These are phyloP conservation scores for Dipodomys merriami DNA, from an alignment of 2,113 vertebrate genomes.

Conservation along the genomic window DNA sequence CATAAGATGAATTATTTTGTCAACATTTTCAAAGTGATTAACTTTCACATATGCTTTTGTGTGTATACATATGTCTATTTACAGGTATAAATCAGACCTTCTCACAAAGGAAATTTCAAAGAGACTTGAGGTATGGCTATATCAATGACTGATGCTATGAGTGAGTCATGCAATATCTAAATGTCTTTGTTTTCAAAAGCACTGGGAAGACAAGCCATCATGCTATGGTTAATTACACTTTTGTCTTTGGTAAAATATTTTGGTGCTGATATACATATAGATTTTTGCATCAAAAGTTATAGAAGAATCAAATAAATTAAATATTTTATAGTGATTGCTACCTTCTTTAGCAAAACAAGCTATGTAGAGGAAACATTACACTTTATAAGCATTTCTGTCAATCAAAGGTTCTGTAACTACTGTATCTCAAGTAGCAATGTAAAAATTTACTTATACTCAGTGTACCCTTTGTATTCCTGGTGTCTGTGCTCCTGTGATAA, in stretches of 20 bases:
- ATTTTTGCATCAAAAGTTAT: not conserved
- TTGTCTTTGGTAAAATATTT: constrained; percentile 30
- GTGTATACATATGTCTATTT: constrained; percentile 6
- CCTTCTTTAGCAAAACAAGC: constrained; percentile 50
- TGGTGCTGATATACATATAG: constrained; percentile 6
- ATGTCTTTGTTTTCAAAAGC: constrained; percentile 55
- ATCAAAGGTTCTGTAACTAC: constrained; percentile 29
- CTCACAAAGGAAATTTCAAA: constrained; percentile 51
- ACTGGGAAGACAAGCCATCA: constrained; percentile 15
- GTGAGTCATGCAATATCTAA: constrained; percentile 7
- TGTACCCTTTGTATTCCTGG: not conserved
- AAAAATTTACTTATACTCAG: constrained; percentile 31
- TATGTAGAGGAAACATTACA: not conserved
- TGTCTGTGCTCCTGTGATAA: constrained; percentile 33
- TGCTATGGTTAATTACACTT: not conserved
- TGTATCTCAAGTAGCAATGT: constrained; percentile 51
- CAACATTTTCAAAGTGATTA: constrained; percentile 59
- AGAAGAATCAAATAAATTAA: constrained; percentile 51
- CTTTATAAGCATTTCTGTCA: constrained; percentile 44
- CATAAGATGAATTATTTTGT: constrained; percentile 47
- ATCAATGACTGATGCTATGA: constrained; percentile 31
- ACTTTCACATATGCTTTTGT: constrained; percentile 4
- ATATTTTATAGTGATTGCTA: constrained; percentile 7
- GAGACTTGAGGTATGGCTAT: constrained; percentile 26
- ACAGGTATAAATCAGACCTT: constrained; percentile 44